Base-by-base conservation (phyloP, 2,797 vertebrate genomes). In the Periparus ater region DNA sequence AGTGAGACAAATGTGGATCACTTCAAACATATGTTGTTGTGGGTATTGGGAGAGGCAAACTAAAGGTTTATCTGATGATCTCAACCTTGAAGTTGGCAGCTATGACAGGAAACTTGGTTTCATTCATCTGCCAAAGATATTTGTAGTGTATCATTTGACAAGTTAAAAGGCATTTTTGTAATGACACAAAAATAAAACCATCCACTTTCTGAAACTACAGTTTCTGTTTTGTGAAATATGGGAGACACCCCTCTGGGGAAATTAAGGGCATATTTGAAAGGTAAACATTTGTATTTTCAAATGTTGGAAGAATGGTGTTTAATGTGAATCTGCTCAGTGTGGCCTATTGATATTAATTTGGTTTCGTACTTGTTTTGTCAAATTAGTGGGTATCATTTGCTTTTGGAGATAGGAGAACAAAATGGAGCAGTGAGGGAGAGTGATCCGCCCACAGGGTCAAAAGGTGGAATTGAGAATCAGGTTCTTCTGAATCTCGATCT, bases 41-140 rank as follows among this genome's bases (percentile, higher is more conserved):
- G 87, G 95, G 84, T 63, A 73, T n/a, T 79, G 86, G 90, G 93
- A 96, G 74, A 94, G 80, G 89, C 51, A 84, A 96, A 85, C 78
- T 87, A 94, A 95, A 94, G 89, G 75, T 92, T 93, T 89, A 86
- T 95, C 96, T 88, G 79, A 95, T 95, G 95, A 95, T 93, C 94
- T 94, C 89, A 96, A 94, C 95, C 94, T 96, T 94, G 70, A 89
- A 93, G 89, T 86, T 95, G 95, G 92, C 95, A 96, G 95, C 95
- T 92, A 47, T 57, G 92, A 84, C 85, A 86, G 95, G 95, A 94
- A 96, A 80, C 71, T 90, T 93, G 90, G 85, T 96, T 85, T 94
- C 89, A 91, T 81, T 93, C 61, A 93, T 96, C 85, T 96, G 73
- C 95, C 93, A 96, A 66, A 88, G 61, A 87, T 95, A 85, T 95